Conservation (phyloP, 2,113 vertebrate species). For the Cricetomys ansorgei region DNA sequence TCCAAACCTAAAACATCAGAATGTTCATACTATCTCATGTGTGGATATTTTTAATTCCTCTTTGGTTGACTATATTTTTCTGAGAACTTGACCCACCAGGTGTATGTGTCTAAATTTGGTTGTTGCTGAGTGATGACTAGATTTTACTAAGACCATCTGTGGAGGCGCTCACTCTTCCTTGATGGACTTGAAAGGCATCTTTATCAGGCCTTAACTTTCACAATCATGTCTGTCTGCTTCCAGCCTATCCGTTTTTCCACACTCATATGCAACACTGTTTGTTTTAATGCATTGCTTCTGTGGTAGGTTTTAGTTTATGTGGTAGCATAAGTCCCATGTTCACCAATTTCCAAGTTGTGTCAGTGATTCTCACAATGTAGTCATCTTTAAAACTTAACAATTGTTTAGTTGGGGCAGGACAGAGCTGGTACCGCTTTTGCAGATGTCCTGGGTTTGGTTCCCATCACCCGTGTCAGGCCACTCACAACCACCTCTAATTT, state of each 20-base stretch:
- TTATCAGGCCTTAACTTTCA: not conserved
- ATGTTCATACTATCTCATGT: not conserved
- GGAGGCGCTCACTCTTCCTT: fast-evolving
- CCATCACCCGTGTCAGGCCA: not conserved
- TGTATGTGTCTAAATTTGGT: too few species aligned
- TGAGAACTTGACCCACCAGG: not conserved
- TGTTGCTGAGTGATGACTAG: not conserved
- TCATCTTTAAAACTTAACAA: not conserved
- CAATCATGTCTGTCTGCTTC: not conserved
- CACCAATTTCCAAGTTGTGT: not conserved
- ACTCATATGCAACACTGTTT: not conserved
- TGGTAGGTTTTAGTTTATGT: not conserved
- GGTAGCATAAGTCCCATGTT: not conserved
- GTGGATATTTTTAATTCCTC: not conserved
- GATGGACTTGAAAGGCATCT: not conserved
- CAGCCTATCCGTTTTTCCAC: not conserved
- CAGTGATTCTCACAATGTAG: not conserved
- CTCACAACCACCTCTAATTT: not conserved
- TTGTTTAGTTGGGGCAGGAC: not conserved
- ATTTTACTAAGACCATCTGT: too few species aligned
- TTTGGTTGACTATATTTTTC: not conserved
- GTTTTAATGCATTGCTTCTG: not conserved
- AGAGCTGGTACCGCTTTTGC: not conserved
- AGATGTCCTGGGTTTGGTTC: not conserved
- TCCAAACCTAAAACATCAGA: not conserved